Conservation (phyloP, 1,140 invertebrate genomes). For the Brachionus asplanchnoidis region DNA sequence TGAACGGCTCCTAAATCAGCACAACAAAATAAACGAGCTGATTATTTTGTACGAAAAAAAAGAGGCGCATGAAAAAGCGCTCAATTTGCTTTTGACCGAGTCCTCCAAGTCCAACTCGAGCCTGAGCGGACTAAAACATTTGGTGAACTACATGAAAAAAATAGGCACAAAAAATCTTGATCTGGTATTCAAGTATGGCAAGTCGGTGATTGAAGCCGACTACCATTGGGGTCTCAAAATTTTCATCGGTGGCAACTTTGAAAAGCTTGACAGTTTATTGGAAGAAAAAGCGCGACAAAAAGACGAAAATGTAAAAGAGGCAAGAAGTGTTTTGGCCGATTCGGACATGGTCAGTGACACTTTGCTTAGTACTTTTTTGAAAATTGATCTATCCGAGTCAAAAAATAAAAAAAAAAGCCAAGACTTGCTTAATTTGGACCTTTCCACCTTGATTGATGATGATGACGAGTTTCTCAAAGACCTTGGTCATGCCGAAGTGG, state of each 20-base stretch:
- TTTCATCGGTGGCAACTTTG: conserved; percentile 39
- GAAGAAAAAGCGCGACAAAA: neutral
- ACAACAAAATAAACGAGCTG: conserved; percentile 83
- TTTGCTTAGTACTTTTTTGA: neutral
- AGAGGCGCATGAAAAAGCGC: conserved; percentile 80
- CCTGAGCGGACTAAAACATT: conserved; percentile 72
- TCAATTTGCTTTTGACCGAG: conserved; percentile 78
- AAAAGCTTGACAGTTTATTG: neutral
- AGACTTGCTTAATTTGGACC: neutral
- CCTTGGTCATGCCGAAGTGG: neutral
- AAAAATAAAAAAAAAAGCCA: neutral
- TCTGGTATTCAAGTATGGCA: conserved; percentile 87
- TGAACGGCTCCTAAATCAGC: conserved; percentile 76
- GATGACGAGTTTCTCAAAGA: conserved; percentile 29
- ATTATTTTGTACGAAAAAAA: conserved; percentile 92
- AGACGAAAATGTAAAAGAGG: neutral
- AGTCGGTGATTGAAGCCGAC: conserved; percentile 78
- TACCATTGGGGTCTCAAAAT: conserved; percentile 79
- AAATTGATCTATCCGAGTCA: neutral
- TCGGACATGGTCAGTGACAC: neutral
- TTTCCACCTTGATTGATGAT: neutral
- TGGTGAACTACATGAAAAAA: conserved; percentile 84
- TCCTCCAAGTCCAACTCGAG: conserved; percentile 70
- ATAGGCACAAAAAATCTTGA: conserved; percentile 77
- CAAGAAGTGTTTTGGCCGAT: neutral